Percentiles rank a stretch among this genome's conserved stretches.
These are phyloP conservation scores for Plemyria rubiginata DNA, from an alignment of 2,888 invertebrate species.

Conservation along the genomic window DNA sequence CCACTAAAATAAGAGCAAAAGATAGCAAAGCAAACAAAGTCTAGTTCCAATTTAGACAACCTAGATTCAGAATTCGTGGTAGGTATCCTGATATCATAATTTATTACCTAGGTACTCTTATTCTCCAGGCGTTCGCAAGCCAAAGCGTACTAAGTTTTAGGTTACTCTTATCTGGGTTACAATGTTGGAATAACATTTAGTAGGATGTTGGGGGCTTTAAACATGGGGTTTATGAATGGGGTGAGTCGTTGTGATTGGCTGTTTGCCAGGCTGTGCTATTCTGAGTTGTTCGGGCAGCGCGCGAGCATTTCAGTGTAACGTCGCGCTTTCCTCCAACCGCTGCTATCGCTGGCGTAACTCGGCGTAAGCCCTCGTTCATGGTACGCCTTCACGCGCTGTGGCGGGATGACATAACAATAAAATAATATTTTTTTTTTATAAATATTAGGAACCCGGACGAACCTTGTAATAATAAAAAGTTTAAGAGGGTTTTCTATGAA, in stretches of 20 bases:
- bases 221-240: slow-evolving; percentile 71
- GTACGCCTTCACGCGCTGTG: slow-evolving; percentile 31
- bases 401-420: slow-evolving; percentile 19
- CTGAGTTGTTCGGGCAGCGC: slow-evolving; percentile 73
- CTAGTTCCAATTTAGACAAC: slow-evolving; percentile 23
- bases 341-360: slow-evolving; percentile 39
- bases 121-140: background rate
- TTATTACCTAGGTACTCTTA: background rate
- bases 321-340: slow-evolving; percentile 53
- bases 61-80: slow-evolving; percentile 21
- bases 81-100: slow-evolving; percentile 10
- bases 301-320: slow-evolving; percentile 72
- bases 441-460: too few species aligned
- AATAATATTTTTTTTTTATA: background rate
- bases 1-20: slow-evolving; percentile 9
- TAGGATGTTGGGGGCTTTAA: slow-evolving; percentile 28
- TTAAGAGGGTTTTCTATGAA: background rate
- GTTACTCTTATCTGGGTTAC: slow-evolving; percentile 3
- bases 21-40: slow-evolving; percentile 12
- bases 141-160: background rate
- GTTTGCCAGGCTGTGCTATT: slow-evolving; percentile 70
- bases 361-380: slow-evolving; percentile 29
- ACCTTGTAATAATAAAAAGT: too few species aligned
- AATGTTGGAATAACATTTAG: slow-evolving; percentile 5
- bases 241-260: slow-evolving; percentile 65